Percentiles rank a stretch among this genome's conserved stretches.
Evolutionary conservation across 2,888 invertebrate genomes (phyloP).

Genomic region (Sphaerophoria rueppellii): DNA sequence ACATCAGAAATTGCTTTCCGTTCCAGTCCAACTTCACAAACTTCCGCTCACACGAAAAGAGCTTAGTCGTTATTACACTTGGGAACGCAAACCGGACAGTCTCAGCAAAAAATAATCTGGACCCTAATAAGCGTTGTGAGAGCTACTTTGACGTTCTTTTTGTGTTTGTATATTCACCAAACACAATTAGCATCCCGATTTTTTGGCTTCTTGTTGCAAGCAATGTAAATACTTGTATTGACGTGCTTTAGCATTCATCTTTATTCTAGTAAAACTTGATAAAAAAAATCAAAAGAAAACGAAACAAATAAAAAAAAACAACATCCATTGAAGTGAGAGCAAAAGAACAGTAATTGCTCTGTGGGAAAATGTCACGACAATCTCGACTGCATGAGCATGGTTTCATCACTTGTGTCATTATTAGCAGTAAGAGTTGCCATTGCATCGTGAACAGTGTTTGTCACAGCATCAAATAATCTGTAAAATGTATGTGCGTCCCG

Average conservation of each 20-base stretch:
- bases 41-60: conserved; percentile 50
- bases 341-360: conserved; percentile 69
- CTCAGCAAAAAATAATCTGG: conserved; percentile 1
- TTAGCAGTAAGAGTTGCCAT: conserved; percentile 34
- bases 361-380: conserved; percentile 71
- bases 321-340: conserved; percentile 37
- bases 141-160: not conserved
- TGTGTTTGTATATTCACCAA: not conserved
- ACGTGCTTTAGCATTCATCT: conserved; percentile 58
- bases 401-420: conserved; percentile 67
- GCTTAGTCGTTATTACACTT: not conserved
- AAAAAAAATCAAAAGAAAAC: not conserved
- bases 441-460: not conserved
- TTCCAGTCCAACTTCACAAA: conserved; percentile 36
- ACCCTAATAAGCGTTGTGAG: not conserved
- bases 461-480: no score
- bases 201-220: conserved; percentile 30
- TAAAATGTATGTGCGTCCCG: no score
- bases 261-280: conserved; percentile 44
- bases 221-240: conserved; percentile 50
- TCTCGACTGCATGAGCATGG: conserved; percentile 63
- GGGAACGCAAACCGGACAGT: not conserved
- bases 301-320: not conserved
- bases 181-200: conserved; percentile 24
- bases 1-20: conserved; percentile 42